These are phyloP conservation scores for Geophilus truncorum DNA, from an alignment of 2,888 invertebrate genomes.

Conservation along the genomic window DNA sequence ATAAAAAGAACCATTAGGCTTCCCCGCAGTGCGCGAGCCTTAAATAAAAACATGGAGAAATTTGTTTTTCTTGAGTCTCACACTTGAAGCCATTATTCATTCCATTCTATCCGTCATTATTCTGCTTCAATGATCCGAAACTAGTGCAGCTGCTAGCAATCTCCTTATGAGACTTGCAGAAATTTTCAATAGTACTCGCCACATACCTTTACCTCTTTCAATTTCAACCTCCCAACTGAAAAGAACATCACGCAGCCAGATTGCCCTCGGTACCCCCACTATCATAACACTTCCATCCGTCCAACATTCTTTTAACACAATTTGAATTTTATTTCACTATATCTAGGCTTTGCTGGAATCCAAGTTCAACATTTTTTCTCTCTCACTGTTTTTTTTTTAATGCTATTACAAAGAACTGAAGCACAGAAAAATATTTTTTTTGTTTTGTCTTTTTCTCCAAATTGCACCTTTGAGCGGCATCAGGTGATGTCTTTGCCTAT, in stretches of 20 bases:
- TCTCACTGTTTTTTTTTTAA: too few relatives aligned
- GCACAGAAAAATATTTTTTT: too few relatives aligned
- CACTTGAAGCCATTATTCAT: neutral
- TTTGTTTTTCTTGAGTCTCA: neutral
- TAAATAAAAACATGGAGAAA: neutral
- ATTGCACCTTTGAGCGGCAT: neutral
- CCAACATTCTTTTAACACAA: neutral
- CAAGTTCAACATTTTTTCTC: neutral
- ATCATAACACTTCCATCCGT: too few relatives aligned
- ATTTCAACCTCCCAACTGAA: neutral
- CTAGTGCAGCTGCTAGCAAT: neutral
- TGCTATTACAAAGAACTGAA: too few relatives aligned
- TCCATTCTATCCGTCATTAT: neutral
- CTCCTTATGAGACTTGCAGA: neutral
- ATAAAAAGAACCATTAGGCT: neutral
- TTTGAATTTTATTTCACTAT: neutral
- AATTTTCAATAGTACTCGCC: neutral
- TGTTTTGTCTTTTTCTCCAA: neutral
- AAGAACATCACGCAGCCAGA: neutral
- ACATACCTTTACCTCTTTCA: constrained; percentile 15
- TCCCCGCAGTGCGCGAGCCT: neutral
- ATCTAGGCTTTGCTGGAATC: neutral
- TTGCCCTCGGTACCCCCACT: too few relatives aligned
- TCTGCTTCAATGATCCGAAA: constrained; percentile 6
- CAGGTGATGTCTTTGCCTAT: neutral